Conservation (phyloP, 2,888 invertebrate genomes). For the Chelonus formosanus region DNA sequence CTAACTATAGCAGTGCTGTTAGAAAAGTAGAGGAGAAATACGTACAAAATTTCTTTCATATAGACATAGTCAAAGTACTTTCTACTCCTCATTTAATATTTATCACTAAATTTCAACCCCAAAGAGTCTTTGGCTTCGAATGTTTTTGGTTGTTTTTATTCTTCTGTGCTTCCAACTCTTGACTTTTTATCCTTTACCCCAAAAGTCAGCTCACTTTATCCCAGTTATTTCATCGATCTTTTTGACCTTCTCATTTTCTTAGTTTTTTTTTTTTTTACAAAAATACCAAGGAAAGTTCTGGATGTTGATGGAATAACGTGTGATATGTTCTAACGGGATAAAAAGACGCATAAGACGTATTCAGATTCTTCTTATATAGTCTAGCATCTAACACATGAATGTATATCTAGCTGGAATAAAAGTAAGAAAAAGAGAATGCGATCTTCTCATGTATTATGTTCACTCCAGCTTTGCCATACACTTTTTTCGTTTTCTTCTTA, state of each 20-base stretch:
- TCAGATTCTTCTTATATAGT: slow-evolving; percentile 5
- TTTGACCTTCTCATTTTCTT: slow-evolving; percentile 27
- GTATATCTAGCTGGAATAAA: neutral
- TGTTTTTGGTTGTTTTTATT: slow-evolving; percentile 16
- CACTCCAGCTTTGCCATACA: slow-evolving; percentile 28
- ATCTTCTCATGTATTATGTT: slow-evolving; percentile 30
- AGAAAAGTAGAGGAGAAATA: neutral
- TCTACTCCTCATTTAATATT: slow-evolving; percentile 2
- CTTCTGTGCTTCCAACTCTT: slow-evolving; percentile 17
- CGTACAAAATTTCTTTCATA: slow-evolving; percentile 20
- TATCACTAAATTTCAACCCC: neutral
- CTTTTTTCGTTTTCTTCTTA: slow-evolving; percentile 9
- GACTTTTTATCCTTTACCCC: slow-evolving; percentile 13
- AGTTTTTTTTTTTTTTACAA: slow-evolving; percentile 20
- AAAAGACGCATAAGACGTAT: slow-evolving; percentile 7
- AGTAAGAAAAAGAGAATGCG: slow-evolving; percentile 1
- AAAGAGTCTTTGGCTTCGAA: no score
- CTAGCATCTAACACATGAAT: neutral
- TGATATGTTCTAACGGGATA: slow-evolving; percentile 19
- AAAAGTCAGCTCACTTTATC: slow-evolving; percentile 11
- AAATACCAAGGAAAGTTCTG: slow-evolving; percentile 9
- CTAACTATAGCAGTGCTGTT: neutral
- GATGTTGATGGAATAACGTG: slow-evolving; percentile 18
- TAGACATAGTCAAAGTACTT: slow-evolving; percentile 13
- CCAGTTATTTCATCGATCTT: neutral